Percentiles rank a stretch among this genome's conserved stretches.
phyloP scores from a whole-genome alignment of 1,140 invertebrate species.

The Cheumatopsyche charites region DNA sequence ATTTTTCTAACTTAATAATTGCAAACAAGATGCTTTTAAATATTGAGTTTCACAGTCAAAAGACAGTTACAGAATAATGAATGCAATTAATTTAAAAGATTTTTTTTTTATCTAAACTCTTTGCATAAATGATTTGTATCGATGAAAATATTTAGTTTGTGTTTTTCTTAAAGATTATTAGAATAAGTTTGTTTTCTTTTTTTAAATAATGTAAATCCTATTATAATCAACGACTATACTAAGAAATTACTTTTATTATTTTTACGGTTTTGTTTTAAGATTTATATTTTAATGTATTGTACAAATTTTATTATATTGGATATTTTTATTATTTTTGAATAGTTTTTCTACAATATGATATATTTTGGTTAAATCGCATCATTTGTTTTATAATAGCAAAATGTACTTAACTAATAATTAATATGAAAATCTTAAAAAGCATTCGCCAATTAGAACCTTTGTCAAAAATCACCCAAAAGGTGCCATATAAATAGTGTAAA shows the following conservation, averaged over 20 bases:
- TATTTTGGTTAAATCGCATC: background rate
- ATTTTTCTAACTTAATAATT: too few species aligned
- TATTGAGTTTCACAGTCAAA: too few species aligned
- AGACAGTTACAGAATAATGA: too few species aligned
- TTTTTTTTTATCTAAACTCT: too few species aligned
- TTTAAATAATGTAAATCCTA: conserved; percentile 11
- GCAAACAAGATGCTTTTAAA: too few species aligned
- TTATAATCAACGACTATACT: background rate
- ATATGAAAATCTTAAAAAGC: too few species aligned
- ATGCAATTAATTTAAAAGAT: too few species aligned
- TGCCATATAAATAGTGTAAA: conserved; percentile 1
- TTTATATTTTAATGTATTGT: conserved; percentile 29
- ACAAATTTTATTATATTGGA: conserved; percentile 28
- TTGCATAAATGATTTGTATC: too few species aligned
- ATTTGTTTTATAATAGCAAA: conserved; percentile 20
- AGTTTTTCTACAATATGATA: background rate
- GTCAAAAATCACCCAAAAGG: conserved; percentile 5
- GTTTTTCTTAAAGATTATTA: conserved; percentile 12
- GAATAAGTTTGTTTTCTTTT: conserved; percentile 20
- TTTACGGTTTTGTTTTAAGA: conserved; percentile 20
- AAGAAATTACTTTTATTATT: conserved; percentile 19
- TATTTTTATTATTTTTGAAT: conserved; percentile 22
- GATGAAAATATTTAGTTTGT: background rate
- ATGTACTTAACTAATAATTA: background rate
- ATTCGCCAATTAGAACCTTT: background rate